Base-by-base conservation (phyloP, 2,888 invertebrate species). In the Ornithoptera priamus region DNA sequence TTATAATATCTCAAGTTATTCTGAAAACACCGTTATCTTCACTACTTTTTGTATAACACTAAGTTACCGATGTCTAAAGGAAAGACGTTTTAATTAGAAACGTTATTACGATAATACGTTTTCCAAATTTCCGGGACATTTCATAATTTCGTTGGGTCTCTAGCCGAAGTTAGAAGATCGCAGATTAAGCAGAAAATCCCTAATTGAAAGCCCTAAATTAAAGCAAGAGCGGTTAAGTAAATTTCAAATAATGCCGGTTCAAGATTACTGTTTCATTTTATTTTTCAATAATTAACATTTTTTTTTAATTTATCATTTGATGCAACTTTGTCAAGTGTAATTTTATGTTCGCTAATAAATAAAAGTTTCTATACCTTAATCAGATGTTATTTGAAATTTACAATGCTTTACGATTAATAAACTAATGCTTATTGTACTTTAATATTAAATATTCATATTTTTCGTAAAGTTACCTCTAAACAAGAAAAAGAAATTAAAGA, bases 31-130 rank as follows among this genome's bases (percentile, higher is more conserved):
- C 10, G 30, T 10, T 68, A 68, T 64, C 68, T 68, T 18, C 10
- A 39, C 30, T 22, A 60, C 64, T 36, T 60, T 64, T 60, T 60
- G 68, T 64, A 50, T 60, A 60, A 18, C 39, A 65, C 61, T 65
- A 30, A 69, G 61, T 69, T 61, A 60, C 56, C 65, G 42, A n/a
- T 59, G 69, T 59, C 60, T 65, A 65, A 69, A 69, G 61, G 50
- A 62, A 39, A 62, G 61, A 62, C 39, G 56, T 62, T 68, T 69
- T 69, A 69, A 69, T 69, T 69, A 69, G 65, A 65, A 65, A 61
- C 60, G 64, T 36, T 58, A 56, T 60, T 30, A 22, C 60, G 24
- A 64, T 64, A 50, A 36, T 22, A 60, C 36, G 53, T 30, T 59
- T 64, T 53, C 50, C 20, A 39, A 64, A 64, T 64, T 64, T 64